Percentiles rank a stretch among this genome's conserved stretches.
phyloP scores from a whole-genome alignment of 2,113 vertebrate species.

The Myrmecobius fasciatus region DNA sequence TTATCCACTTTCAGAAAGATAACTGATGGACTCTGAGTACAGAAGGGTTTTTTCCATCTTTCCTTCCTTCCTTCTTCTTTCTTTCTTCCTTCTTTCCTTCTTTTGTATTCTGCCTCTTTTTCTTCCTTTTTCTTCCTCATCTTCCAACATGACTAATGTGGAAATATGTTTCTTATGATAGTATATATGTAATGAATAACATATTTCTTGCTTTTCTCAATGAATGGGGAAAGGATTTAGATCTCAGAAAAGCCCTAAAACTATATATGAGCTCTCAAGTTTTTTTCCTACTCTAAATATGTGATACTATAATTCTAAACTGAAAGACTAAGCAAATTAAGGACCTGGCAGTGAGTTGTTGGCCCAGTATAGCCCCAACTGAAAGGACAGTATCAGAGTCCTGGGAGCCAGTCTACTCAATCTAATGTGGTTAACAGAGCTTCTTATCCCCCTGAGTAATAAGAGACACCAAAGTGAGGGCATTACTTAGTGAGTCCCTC shows the following conservation, averaged over 20 bases:
- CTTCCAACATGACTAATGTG: not conserved
- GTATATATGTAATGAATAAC: not conserved
- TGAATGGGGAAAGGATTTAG: not conserved
- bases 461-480: slow-evolving; percentile 72
- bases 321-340: not conserved
- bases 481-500: slow-evolving; percentile 77
- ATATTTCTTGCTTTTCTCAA: not conserved
- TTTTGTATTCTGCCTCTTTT: no score
- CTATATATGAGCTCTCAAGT: not conserved
- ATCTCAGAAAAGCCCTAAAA: not conserved
- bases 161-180: not conserved
- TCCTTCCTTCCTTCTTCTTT: not conserved
- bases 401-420: slow-evolving; percentile 66
- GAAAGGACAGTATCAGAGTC: slow-evolving; percentile 52
- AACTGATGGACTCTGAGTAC: not conserved
- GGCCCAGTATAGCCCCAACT: slow-evolving; percentile 45
- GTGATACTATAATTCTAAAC: not conserved
- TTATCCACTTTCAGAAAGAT: not conserved
- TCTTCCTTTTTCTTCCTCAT: not conserved
- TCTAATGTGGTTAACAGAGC: slow-evolving; percentile 73
- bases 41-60: not conserved
- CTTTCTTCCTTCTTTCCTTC: not conserved
- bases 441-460: slow-evolving; percentile 73
- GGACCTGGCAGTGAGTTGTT: not conserved
- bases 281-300: not conserved